These are phyloP conservation scores for Drosophila pachea DNA, from an alignment of 1,140 invertebrate species.

Conservation along the genomic window DNA sequence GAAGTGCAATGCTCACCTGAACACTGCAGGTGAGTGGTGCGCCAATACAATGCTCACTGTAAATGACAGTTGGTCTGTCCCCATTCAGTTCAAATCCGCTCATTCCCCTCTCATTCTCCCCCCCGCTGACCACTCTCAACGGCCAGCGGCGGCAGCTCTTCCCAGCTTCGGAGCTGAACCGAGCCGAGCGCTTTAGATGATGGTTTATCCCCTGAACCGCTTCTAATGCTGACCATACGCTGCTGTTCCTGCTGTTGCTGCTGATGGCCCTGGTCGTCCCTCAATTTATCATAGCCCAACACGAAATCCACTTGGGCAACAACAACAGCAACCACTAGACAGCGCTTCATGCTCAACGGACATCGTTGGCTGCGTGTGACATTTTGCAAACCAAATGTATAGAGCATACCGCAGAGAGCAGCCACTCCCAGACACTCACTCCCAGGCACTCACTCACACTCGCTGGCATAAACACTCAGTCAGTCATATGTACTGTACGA, in stretches of 20 bases:
- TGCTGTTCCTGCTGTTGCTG: constrained; percentile 8
- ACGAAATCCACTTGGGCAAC: constrained; percentile 69
- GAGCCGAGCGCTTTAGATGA: constrained; percentile 20
- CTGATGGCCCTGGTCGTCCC: constrained; percentile 40
- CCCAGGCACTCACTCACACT: constrained; percentile 5
- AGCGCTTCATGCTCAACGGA: constrained; percentile 36
- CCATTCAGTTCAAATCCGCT: constrained; percentile 39
- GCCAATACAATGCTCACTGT: constrained; percentile 55
- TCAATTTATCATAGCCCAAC: constrained; percentile 75
- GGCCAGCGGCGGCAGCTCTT: constrained; percentile 31
- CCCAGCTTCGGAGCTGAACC: constrained; percentile 7
- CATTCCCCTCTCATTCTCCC: background rate
- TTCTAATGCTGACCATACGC: constrained; percentile 45
- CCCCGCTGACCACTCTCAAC: constrained; percentile 22
- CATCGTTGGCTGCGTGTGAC: constrained; percentile 73
- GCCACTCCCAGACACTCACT: constrained; percentile 10
- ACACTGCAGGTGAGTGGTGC: background rate
- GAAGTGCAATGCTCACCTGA: constrained; percentile 3
- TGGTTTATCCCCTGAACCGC: constrained; percentile 7
- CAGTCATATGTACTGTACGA: background rate
- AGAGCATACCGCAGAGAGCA: constrained; percentile 66
- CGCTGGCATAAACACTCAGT: constrained; percentile 1
- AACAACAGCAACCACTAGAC: constrained; percentile 36
- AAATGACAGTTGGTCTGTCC: constrained; percentile 75
- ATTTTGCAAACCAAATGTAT: constrained; percentile 76